Evolutionary conservation across 2,888 invertebrate species (phyloP), one percentile per base, ranked within the genome.

Genomic region (Lasiommata megera): DNA sequence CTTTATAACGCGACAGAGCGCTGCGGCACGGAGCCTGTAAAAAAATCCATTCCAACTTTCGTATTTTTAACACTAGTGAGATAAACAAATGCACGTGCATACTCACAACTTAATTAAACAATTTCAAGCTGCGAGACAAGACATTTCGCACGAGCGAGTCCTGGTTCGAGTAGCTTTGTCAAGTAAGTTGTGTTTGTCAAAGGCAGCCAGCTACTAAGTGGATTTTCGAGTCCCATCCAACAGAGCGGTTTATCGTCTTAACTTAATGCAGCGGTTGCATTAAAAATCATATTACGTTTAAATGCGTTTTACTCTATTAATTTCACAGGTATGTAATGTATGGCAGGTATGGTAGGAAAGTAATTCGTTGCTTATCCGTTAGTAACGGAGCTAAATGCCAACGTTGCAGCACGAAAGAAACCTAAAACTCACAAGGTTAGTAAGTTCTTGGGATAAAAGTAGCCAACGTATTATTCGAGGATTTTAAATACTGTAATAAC

Each of bases 161-260:
- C 38, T 38, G 18, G 18, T 37, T 54, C n/a, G 53, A 55, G 54
- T 56, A 58, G 55, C 60, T 60, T 60, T 62, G 56, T 62, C 59
- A 62, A 38, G 50, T 14, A 50, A 50, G 23, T 44, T 9, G 37
- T 51, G 50, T 51, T 51, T 51, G 50, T 40, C 51, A 38, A 51
- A 60, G 50, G 29, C 56, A 55, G 37, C 23, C 56, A 55, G 37
- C 23, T 43, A 50, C 54, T 59, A 55, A 61, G 61, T 61, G 56
- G 50, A 47, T 77, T 76, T 74, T 75, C 81, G 77, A 83, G 84
- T 85, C 70, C 63, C 74, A 72, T 72, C 76, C 75, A 72, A 76
- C 80, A 72, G 72, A 56, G 69, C 69, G 64, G 66, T 78, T 77
- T 77, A 78, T 78, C 74, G 68, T 72, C 57, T 65, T 36, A n/a